phyloP scores from a whole-genome alignment of 2,113 vertebrate genomes.

The Ageneiosus marmoratus region DNA sequence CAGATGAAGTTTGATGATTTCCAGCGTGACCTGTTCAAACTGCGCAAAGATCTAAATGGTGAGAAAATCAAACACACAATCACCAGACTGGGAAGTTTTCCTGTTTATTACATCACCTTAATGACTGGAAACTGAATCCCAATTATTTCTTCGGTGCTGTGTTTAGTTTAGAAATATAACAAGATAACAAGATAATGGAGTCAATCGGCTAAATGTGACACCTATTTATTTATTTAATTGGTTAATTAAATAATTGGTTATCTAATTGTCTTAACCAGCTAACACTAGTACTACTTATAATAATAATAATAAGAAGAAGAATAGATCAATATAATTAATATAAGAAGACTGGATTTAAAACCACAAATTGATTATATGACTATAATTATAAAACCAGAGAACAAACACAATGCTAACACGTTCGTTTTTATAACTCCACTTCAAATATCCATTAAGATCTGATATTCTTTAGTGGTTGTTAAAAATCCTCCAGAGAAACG shows the following conservation, averaged over 20 bases:
- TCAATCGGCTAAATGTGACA: neutral
- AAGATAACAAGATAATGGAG: neutral
- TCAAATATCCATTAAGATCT: neutral
- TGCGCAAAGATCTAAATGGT: slow-evolving; percentile 92
- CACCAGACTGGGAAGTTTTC: no score
- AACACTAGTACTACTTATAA: no score
- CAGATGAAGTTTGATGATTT: slow-evolving; percentile 98
- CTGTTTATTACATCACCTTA: no score
- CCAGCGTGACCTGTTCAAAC: slow-evolving; percentile 91
- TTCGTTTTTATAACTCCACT: neutral
- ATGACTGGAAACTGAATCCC: neutral
- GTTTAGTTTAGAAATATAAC: neutral
- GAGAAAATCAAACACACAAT: slow-evolving; percentile 35
- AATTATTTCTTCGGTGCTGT: neutral
- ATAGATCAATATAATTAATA: no score
- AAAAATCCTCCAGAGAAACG: neutral
- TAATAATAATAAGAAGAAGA: no score
- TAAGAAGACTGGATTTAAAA: no score
- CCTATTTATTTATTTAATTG: neutral
- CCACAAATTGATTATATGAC: no score
- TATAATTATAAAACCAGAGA: no score
- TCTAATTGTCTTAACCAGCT: no score
- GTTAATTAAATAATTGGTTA: no score
- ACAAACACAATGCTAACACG: no score
- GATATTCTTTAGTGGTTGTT: neutral